phyloP scores from a whole-genome alignment of 2,113 vertebrate species.

The Lonchura striata region DNA sequence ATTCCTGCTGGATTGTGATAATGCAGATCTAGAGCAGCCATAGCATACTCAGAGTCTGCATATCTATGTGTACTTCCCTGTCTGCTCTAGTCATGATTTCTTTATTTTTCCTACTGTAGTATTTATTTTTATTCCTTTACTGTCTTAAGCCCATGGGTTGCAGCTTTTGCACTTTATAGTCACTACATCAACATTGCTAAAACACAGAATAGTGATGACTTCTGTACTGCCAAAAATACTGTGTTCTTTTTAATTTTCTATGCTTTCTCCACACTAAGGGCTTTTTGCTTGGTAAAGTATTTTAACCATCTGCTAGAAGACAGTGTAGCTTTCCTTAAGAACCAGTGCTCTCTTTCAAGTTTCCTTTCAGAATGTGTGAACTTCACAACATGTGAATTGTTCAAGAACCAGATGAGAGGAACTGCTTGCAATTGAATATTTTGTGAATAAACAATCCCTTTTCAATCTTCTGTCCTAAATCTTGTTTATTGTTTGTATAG shows the following conservation, averaged over 20 bases:
- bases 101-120: neutral
- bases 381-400: neutral
- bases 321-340: neutral
- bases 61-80: neutral
- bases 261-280: neutral
- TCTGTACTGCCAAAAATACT: neutral
- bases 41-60: rapidly evolving
- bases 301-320: neutral
- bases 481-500: neutral
- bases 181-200: neutral
- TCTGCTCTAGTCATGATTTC: neutral
- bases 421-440: neutral
- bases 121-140: neutral
- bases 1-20: neutral
- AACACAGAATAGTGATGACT: neutral
- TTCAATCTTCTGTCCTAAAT: neutral
- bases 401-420: neutral
- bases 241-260: neutral
- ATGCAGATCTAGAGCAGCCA: neutral
- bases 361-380: neutral
- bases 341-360: neutral
- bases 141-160: neutral
- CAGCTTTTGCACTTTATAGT: neutral
- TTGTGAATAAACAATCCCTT: neutral
- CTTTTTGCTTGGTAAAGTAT: neutral